Evolutionary conservation across 2,113 vertebrate species (phyloP).

Genomic region (Pagrus major): DNA sequence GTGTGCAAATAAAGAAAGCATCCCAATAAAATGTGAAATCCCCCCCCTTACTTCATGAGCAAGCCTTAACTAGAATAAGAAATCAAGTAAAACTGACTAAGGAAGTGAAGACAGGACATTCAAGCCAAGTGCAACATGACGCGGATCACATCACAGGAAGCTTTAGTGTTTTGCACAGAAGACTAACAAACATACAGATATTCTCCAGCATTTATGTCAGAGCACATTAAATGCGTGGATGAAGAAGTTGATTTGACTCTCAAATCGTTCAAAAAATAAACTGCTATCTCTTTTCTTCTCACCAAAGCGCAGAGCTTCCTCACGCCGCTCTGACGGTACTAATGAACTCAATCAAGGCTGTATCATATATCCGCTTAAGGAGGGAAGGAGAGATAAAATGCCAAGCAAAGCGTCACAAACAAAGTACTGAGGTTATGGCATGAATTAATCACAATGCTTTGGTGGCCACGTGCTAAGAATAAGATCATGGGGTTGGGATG

Average conservation of each 20-base stretch:
- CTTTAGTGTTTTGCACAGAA: background rate
- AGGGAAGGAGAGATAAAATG: background rate
- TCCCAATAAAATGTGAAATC: background rate
- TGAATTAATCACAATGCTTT: constrained; percentile 32
- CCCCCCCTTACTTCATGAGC: background rate
- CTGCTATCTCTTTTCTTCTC: constrained; percentile 7
- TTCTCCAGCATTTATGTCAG: background rate
- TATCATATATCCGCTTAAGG: constrained; percentile 29
- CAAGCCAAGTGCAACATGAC: background rate
- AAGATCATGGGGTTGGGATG: background rate
- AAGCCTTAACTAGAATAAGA: background rate
- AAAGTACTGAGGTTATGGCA: constrained; percentile 1
- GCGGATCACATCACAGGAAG: background rate
- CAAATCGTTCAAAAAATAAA: constrained; percentile 9
- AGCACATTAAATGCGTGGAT: background rate
- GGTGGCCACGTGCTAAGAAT: constrained; percentile 12
- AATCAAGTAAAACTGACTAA: background rate
- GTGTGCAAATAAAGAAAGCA: background rate
- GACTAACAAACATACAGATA: background rate
- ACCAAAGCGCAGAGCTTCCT: constrained; percentile 4
- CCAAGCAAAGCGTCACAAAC: constrained; percentile 13
- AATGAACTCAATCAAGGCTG: constrained; percentile 34
- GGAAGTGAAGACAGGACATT: background rate
- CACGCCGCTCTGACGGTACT: constrained; percentile 15
- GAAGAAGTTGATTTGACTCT: background rate